These are phyloP conservation scores for Sinella curviseta DNA, from an alignment of 1,140 invertebrate species.

Conservation along the genomic window DNA sequence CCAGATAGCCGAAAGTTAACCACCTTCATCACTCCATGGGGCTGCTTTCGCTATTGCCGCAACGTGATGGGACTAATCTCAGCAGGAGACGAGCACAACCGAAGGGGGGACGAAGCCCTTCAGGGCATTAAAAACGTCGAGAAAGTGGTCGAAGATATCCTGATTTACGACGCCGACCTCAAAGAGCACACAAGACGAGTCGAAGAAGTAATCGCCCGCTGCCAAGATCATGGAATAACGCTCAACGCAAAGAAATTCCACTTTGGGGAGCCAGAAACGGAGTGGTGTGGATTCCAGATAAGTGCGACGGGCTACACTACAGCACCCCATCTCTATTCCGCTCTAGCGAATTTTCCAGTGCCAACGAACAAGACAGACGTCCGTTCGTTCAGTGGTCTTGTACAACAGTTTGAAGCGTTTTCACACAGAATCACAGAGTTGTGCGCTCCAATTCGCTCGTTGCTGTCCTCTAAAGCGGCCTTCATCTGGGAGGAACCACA, in stretches of 20 bases:
- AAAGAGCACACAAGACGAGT: not conserved
- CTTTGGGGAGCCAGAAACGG: not conserved
- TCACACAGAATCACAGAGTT: not conserved
- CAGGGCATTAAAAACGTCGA: not conserved
- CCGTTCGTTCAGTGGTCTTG: not conserved
- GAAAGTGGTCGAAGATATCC: not conserved
- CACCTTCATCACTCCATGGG: no score
- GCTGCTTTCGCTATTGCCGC: no score
- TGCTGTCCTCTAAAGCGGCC: no score
- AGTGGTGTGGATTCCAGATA: not conserved
- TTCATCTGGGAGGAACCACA: no score
- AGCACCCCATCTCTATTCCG: not conserved
- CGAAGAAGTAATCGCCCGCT: not conserved
- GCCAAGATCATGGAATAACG: not conserved
- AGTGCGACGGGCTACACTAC: not conserved
- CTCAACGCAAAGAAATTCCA: not conserved
- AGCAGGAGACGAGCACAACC: no score
- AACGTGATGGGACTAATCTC: no score
- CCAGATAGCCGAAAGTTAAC: no score
- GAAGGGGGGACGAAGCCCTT: no score
- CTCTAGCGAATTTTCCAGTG: not conserved
- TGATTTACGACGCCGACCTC: not conserved
- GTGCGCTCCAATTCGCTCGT: no score
- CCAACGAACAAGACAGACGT: not conserved
- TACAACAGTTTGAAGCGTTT: not conserved